Evolutionary conservation across 2,888 invertebrate genomes (phyloP).

Genomic region (Lomographa bimaculata): DNA sequence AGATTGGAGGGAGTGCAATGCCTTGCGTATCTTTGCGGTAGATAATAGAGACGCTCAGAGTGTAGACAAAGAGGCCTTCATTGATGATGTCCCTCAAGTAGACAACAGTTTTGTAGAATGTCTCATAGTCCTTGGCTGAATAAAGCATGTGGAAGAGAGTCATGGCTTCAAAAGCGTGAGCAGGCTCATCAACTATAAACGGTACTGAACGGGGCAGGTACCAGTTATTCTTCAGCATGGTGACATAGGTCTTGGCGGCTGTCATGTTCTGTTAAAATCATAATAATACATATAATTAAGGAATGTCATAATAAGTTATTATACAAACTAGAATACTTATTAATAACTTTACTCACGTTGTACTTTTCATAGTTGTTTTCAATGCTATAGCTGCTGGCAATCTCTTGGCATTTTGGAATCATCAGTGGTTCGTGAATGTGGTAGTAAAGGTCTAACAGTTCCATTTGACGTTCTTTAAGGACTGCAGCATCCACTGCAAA

Average conservation of each 20-base stretch:
- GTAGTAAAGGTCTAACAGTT: slow-evolving; percentile 68
- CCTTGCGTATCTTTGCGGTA: slow-evolving; percentile 86
- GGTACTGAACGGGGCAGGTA: slow-evolving; percentile 82
- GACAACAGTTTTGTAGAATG: slow-evolving; percentile 87
- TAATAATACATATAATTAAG: too few relatives aligned
- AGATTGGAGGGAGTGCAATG: slow-evolving; percentile 86
- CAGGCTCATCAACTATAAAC: slow-evolving; percentile 80
- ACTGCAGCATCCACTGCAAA: slow-evolving; percentile 73
- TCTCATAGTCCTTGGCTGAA: slow-evolving; percentile 88
- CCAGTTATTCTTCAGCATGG: slow-evolving; percentile 77
- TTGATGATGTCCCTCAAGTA: slow-evolving; percentile 87
- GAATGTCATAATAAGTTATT: too few relatives aligned
- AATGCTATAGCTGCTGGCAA: slow-evolving; percentile 77
- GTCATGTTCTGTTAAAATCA: slow-evolving; percentile 74
- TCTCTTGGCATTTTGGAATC: slow-evolving; percentile 70
- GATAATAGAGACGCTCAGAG: slow-evolving; percentile 84
- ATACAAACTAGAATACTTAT: too few relatives aligned
- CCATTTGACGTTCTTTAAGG: slow-evolving; percentile 63
- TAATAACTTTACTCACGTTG: slow-evolving; percentile 15
- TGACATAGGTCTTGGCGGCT: slow-evolving; percentile 80
- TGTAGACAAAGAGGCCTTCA: slow-evolving; percentile 87
- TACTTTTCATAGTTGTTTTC: slow-evolving; percentile 69
- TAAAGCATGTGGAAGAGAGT: slow-evolving; percentile 87
- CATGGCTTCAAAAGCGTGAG: slow-evolving; percentile 85
- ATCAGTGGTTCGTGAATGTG: slow-evolving; percentile 84